phyloP scores from a whole-genome alignment of 2,113 vertebrate genomes.

The Onychostoma macrolepis region DNA sequence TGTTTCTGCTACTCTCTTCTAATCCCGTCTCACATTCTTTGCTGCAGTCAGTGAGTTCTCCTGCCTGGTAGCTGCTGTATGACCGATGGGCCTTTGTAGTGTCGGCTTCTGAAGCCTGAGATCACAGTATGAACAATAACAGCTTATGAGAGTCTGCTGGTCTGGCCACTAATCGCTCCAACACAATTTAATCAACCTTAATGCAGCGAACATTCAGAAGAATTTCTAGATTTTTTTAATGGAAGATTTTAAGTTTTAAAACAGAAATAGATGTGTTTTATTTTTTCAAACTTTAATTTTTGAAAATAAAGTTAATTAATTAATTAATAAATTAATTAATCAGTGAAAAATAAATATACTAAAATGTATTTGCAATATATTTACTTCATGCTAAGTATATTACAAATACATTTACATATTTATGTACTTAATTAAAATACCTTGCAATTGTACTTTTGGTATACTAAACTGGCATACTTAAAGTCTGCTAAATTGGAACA shows the following conservation, averaged over 20 bases:
- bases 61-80: conserved; percentile 11
- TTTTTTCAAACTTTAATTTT: not conserved
- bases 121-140: conserved; percentile 6
- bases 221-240: not conserved
- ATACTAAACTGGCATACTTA: too few species aligned
- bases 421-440: too few species aligned
- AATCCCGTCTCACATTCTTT: conserved; percentile 13
- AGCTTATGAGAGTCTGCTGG: not conserved
- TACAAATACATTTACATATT: too few species aligned
- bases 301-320: too few species aligned
- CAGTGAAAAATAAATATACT: too few species aligned
- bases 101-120: not conserved
- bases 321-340: too few species aligned
- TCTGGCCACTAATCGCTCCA: not conserved
- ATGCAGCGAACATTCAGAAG: not conserved
- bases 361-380: too few species aligned
- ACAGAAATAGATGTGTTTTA: not conserved
- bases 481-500: too few species aligned
- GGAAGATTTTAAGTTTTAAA: not conserved
- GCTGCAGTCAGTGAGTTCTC: not conserved
- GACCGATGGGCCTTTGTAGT: conserved; percentile 27
- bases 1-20: not conserved
- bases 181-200: conserved; percentile 8
- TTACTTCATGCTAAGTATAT: too few species aligned
- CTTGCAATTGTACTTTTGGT: too few species aligned